A percentile compares a stretch with the other conserved stretches of the same genome.
phyloP scores from a whole-genome alignment of 2,797 vertebrate species.

The Parauchenoglanis ngamensis region DNA sequence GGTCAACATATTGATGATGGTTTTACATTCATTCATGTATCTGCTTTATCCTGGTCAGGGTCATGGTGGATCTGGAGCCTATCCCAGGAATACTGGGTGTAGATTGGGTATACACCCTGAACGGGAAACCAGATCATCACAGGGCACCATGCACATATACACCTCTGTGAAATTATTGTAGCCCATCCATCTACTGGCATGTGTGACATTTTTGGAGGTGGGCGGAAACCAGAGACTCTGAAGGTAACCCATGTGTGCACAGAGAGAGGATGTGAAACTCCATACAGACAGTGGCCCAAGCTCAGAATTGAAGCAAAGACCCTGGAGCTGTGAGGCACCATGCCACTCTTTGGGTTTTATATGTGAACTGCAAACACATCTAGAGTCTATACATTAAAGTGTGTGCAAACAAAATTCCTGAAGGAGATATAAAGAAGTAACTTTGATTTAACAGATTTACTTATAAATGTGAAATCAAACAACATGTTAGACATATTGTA shows the following conservation, averaged over 20 bases:
- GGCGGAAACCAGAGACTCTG: not conserved
- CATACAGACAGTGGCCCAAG: not conserved
- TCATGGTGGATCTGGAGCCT: not conserved
- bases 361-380: not conserved
- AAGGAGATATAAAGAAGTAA: too few species aligned
- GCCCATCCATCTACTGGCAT: not conserved
- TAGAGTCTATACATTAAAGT: not conserved
- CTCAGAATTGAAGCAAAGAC: not conserved
- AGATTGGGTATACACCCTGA: not conserved
- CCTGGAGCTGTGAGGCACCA: not conserved
- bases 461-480: not conserved
- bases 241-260: not conserved
- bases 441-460: not conserved
- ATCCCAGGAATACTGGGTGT: not conserved
- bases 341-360: not conserved
- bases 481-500: not conserved
- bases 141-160: not conserved
- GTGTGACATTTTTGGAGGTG: not conserved
- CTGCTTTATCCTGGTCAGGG: not conserved
- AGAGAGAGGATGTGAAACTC: not conserved
- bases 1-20: not conserved
- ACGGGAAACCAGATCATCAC: too few species aligned
- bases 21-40: not conserved
- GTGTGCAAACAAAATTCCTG: not conserved
- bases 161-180: not conserved